Percentiles rank a stretch among this genome's conserved stretches.
Evolutionary conservation across 2,113 vertebrate genomes (phyloP).

Genomic region (Sciurus niger): DNA sequence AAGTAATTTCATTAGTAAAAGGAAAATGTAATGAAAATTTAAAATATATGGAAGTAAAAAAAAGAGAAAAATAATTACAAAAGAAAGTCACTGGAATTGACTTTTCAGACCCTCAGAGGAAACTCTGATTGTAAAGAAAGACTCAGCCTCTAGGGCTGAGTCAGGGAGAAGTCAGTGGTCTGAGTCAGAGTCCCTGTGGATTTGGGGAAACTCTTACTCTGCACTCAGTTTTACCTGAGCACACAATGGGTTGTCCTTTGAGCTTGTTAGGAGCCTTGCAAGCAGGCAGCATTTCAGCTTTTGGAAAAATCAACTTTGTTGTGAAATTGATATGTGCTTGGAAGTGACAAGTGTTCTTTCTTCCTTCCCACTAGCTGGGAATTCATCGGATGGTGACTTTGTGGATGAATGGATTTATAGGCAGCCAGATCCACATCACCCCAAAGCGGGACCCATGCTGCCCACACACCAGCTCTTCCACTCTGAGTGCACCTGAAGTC

Average conservation of each 20-base stretch:
- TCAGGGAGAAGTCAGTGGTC: neutral
- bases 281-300: neutral
- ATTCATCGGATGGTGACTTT: neutral
- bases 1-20: constrained; percentile 60
- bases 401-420: neutral
- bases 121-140: neutral
- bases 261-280: neutral
- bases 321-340: neutral
- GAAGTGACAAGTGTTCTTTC: neutral
- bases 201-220: neutral
- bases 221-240: neutral
- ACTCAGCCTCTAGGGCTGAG: neutral
- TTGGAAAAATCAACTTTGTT: constrained; percentile 19
- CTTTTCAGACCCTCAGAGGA: neutral
- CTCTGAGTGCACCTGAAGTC: neutral
- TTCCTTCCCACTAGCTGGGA: neutral
- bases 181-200: neutral
- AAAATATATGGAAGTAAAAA: neutral
- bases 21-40: neutral
- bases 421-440: neutral
- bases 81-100: neutral
- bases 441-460: neutral
- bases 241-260: neutral
- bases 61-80: neutral
- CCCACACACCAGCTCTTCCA: neutral